Percentiles rank a stretch among this genome's conserved stretches.
These are phyloP conservation scores for Tetranychus urticae DNA, from an alignment of 1,140 invertebrate species.

Conservation along the genomic window DNA sequence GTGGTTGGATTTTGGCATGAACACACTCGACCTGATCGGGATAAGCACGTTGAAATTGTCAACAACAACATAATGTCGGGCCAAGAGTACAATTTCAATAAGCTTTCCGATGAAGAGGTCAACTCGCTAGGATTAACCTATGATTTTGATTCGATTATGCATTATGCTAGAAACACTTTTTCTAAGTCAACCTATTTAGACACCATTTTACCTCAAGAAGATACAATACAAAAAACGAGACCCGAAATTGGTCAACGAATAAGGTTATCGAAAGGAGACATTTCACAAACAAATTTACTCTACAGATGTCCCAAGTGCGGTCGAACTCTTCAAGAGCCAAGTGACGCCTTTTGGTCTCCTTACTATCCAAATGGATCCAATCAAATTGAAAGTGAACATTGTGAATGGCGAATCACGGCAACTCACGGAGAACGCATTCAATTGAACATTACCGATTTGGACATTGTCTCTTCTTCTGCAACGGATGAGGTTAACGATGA, in stretches of 20 bases:
- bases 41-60: constrained; percentile 51
- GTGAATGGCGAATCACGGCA: constrained; percentile 88
- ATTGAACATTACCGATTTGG: constrained; percentile 67
- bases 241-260: constrained; percentile 86
- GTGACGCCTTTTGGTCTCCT: constrained; percentile 52
- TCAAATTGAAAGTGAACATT: constrained; percentile 33
- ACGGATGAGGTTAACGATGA: constrained; percentile 18
- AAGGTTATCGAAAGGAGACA: constrained; percentile 70
- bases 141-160: constrained; percentile 96
- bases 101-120: constrained; percentile 78
- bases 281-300: constrained; percentile 80
- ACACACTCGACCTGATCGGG: constrained; percentile 86
- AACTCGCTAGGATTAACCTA: constrained; percentile 80
- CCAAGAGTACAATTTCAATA: constrained; percentile 98
- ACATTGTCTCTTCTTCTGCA: constrained; percentile 40
- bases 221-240: constrained; percentile 34
- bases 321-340: constrained; percentile 67
- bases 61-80: constrained; percentile 92
- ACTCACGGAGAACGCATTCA: constrained; percentile 86
- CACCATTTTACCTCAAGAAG: constrained; percentile 62
- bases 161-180: constrained; percentile 92
- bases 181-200: constrained; percentile 84
- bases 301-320: constrained; percentile 89
- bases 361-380: constrained; percentile 30
- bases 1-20: constrained; percentile 68